Base-by-base conservation (phyloP, 2,797 vertebrate genomes). In the Pangasius djambal region DNA sequence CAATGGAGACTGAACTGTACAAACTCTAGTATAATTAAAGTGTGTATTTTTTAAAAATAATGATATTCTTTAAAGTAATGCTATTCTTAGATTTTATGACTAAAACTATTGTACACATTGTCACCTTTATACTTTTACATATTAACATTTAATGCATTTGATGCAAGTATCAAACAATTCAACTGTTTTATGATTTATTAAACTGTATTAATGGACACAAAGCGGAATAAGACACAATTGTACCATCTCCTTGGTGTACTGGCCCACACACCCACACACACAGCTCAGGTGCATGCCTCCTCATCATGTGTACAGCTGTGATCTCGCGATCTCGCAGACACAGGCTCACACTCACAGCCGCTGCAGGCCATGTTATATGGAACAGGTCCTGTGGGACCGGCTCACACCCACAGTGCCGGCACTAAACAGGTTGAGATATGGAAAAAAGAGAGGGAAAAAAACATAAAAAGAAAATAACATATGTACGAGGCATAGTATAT, bases 281-380 rank as follows among this genome's bases (percentile, higher is more conserved):
- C 85, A 78, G 86, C 87, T 87, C 84, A 90, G 90, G 92, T 84
- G 91, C 83, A 4, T 22, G 75, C 65, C 74, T 90, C 70, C 81
- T 67, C 70, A 85, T 86, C 74, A 50, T 87, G 81, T 52, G 84
- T 84, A 88, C 88, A 88, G 86, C 86, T 90, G 90, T 91, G 84
- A 91, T 90, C 88, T 91, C 85, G 67, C 72, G 86, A 89, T 87
- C 90, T 88, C 83, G 77, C 88, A 88, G 88, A 92, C 88, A 86
- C 88, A 90, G 57, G 8, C 92, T 88, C 84, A 78, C 91, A 88
- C 78, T 92, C 93, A 87, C 93, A 92, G 90, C 93, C 89, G 93
- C 95, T 94, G 93, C 94, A 93, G 95, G 95, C 94, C 91, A 94
- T 94, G 94, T 95, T 96, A 96, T 96, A 92, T 95, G 93, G 95